Evolutionary conservation across 1,140 invertebrate species (phyloP).

Genomic region (Antheraea mylitta): DNA sequence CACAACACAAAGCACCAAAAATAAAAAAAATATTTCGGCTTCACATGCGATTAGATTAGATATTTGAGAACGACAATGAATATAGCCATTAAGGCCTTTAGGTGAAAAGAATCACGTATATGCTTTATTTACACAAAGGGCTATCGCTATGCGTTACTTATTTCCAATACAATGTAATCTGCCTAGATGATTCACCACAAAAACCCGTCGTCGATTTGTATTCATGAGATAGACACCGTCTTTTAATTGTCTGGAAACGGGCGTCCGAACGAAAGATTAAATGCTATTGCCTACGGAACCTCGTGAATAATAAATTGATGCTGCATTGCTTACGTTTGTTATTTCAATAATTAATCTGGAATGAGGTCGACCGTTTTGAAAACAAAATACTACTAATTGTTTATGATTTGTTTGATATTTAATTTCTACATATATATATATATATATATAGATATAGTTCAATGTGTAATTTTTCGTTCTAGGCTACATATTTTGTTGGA

Average conservation of each 20-base stretch:
- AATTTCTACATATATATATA: not conserved
- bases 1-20: no score
- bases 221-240: slow-evolving; percentile 1
- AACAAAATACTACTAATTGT: slow-evolving; percentile 24
- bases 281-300: slow-evolving; percentile 10
- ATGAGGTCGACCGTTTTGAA: slow-evolving; percentile 12
- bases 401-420: not conserved
- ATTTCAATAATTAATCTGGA: slow-evolving; percentile 18
- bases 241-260: slow-evolving; percentile 10
- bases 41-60: no score
- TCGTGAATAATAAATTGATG: slow-evolving; percentile 4
- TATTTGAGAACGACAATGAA: no score
- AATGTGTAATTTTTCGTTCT: no score
- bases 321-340: slow-evolving; percentile 11
- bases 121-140: no score
- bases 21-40: no score
- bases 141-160: not conserved
- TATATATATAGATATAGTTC: slow-evolving; percentile 18
- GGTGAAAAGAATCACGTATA: no score
- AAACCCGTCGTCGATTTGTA: slow-evolving; percentile 1
- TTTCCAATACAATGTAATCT: not conserved
- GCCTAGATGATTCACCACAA: not conserved
- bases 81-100: no score
- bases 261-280: slow-evolving; percentile 6
- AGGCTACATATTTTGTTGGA: no score